Base-by-base conservation (phyloP, 2,113 vertebrate species). In the Antechinus stuartii region DNA sequence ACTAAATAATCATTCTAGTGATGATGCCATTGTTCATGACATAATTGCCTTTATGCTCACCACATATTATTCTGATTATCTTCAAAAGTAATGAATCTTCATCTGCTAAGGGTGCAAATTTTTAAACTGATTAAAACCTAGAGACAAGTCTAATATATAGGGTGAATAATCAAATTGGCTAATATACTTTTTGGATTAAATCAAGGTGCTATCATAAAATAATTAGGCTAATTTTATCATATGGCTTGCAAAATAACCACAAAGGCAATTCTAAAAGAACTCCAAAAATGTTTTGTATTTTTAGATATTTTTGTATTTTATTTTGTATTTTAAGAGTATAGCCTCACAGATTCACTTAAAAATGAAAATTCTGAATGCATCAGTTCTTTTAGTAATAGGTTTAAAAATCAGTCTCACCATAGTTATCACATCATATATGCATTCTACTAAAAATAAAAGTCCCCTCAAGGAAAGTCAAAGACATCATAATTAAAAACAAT, bases 401-500 rank as follows among this genome's bases (percentile, higher is more conserved):
- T 42, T 91, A 94, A 94, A 93, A 49, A 47, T 91, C 14, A 89
- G 47, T 53, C 90, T 90, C 92, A 19, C 8, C 94, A 92, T 94
- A 26, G 16, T 19, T 91, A 93, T 91, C 25, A 26, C 35, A 90
- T 91, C 27, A 89, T 30, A 68, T 19, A 49, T 84, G 68, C 35
- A 92, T 95, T 93, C 57, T 96, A 35, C 8, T 93, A 19, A 95
- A 90, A 96, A 26, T 8, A 90, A 42, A 42, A 91, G 47, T n/a
- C 89, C 57, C 2, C 30, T 95, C 10, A 54, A 11, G 91, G 16
- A 57, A 84, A 84, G 53, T 53, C 91, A 95, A 96, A 93, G 93
- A 42, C 6, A 91, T 90, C 95, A 95, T 93, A 95, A 54, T 96
- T 61, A n/a, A 76, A 93, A 95, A 23, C 53, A 89, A 95, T 96